A percentile compares a stretch with the other conserved stretches of the same genome.
phyloP scores from a whole-genome alignment of 2,113 vertebrate genomes.

The Paramormyrops kingsleyae region DNA sequence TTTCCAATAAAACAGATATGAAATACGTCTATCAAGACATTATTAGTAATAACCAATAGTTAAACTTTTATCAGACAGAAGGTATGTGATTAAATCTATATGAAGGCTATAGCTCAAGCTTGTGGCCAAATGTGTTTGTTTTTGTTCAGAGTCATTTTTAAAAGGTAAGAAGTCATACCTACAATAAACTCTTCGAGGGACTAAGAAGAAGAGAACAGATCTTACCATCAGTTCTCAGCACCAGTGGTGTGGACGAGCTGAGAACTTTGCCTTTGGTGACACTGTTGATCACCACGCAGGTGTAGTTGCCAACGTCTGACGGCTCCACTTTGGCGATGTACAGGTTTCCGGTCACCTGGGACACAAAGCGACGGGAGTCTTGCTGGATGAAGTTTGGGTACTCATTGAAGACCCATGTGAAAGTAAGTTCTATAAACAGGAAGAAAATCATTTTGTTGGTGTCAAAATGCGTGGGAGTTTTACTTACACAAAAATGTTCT shows the following conservation, averaged over 20 bases:
- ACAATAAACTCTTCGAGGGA: neutral
- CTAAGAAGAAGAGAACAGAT: neutral
- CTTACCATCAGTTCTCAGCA: conserved; percentile 83
- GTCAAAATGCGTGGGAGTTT: neutral
- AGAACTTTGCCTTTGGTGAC: conserved; percentile 79
- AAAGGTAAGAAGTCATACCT: neutral
- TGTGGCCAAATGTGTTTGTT: neutral
- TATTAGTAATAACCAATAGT: neutral
- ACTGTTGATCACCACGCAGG: conserved; percentile 84
- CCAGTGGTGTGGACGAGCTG: conserved; percentile 81
- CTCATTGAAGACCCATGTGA: conserved; percentile 92
- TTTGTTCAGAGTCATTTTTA: neutral
- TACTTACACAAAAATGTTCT: neutral
- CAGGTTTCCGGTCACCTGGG: conserved; percentile 86
- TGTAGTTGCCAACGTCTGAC: conserved; percentile 89
- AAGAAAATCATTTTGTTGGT: neutral
- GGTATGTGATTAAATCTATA: neutral
- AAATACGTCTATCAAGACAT: neutral
- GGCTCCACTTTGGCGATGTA: conserved; percentile 92
- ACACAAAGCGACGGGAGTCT: conserved; percentile 87
- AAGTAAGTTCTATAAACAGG: conserved; percentile 75
- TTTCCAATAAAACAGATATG: neutral
- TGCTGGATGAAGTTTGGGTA: conserved; percentile 80
- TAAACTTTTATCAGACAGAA: neutral
- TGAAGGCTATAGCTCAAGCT: neutral